Evolutionary conservation across 2,888 invertebrate species (phyloP).

Genomic region (Lepidochitona cinerea): DNA sequence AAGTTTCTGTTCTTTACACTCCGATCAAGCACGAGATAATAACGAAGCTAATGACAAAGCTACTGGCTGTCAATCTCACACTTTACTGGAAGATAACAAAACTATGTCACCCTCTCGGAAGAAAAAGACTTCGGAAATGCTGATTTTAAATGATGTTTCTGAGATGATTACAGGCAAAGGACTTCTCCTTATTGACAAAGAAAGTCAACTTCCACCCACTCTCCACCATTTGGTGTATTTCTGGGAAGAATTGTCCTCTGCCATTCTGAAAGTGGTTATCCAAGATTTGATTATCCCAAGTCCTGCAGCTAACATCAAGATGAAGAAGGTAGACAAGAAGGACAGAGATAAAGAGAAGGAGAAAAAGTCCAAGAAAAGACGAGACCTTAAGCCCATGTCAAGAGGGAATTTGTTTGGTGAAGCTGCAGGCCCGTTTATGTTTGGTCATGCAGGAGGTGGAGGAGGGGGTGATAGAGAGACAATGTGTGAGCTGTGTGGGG

Average conservation of each 20-base stretch:
- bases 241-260: constrained; percentile 86
- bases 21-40: neutral
- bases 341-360: constrained; percentile 60
- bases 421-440: constrained; percentile 43
- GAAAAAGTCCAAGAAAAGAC: constrained; percentile 74
- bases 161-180: constrained; percentile 1
- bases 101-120: neutral
- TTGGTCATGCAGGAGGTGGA: constrained; percentile 18
- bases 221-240: constrained; percentile 87
- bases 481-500: constrained; percentile 90
- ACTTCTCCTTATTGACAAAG: constrained; percentile 32
- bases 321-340: constrained; percentile 56
- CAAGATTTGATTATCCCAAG: constrained; percentile 78
- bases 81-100: neutral
- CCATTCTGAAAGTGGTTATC: constrained; percentile 75
- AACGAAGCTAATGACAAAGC: constrained; percentile 3
- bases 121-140: neutral
- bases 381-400: constrained; percentile 72
- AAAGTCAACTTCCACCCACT: constrained; percentile 81
- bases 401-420: constrained; percentile 57
- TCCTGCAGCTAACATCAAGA: constrained; percentile 70
- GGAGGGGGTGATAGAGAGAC: constrained; percentile 67
- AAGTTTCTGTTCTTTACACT: constrained; percentile 35
- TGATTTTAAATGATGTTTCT: constrained; percentile 22
- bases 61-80: neutral